Percentiles rank a stretch among this genome's conserved stretches.
phyloP scores from a whole-genome alignment of 2,113 vertebrate species.

The Pleuronectes platessa region DNA sequence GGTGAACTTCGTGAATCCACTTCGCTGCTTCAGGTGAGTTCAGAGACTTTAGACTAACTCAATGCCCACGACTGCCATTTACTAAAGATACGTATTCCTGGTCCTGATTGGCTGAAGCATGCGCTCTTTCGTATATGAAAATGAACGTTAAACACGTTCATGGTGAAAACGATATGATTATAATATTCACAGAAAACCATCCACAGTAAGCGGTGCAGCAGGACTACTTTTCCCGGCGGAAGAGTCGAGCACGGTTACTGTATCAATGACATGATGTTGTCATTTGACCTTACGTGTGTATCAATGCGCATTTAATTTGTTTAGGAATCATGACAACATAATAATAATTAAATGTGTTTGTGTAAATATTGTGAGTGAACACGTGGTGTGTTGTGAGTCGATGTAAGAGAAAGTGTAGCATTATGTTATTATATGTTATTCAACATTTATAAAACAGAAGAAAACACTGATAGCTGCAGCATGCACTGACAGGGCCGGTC shows the following conservation, averaged over 20 bases:
- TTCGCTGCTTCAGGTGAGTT: conserved; percentile 53
- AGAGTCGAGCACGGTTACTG: background rate
- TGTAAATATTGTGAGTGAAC: background rate
- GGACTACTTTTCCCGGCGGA: background rate
- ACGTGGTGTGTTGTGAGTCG: too few relatives aligned
- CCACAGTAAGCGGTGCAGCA: background rate
- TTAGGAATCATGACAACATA: background rate
- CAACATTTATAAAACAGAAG: background rate
- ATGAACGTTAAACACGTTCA: background rate
- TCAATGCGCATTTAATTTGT: background rate
- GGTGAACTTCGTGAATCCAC: background rate
- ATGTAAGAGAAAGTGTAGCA: background rate
- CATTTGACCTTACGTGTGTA: background rate
- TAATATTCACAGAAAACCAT: background rate
- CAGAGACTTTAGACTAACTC: background rate
- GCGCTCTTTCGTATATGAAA: background rate
- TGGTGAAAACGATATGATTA: background rate
- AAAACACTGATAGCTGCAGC: background rate
- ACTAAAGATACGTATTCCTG: too few relatives aligned
- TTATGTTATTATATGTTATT: background rate
- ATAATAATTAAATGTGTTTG: background rate
- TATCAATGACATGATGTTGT: background rate
- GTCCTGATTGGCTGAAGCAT: background rate
- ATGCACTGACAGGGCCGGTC: background rate
- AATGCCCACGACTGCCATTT: background rate